phyloP scores from a whole-genome alignment of 2,113 vertebrate genomes.

The Macaca nemestrina region DNA sequence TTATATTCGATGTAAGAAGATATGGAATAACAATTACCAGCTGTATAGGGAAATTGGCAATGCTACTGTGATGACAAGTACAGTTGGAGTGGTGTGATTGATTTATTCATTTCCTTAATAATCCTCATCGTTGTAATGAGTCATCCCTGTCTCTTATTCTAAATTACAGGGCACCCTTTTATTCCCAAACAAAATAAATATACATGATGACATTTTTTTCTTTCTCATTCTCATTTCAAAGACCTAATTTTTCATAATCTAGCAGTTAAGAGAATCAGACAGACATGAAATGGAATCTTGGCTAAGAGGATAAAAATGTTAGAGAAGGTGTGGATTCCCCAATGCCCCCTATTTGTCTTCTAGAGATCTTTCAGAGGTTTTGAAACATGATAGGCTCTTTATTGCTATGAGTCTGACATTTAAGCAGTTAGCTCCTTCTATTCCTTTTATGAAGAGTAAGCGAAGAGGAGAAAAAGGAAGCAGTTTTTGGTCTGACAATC shows the following conservation, averaged over 20 bases:
- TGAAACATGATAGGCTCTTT: not conserved
- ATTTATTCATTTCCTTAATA: conserved; percentile 62
- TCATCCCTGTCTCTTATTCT: conserved; percentile 59
- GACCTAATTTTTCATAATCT: conserved; percentile 60
- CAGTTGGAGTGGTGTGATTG: conserved; percentile 7
- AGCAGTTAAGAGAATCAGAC: conserved; percentile 45
- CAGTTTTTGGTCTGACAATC: not conserved
- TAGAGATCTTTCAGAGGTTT: conserved; percentile 21
- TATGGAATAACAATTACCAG: not conserved
- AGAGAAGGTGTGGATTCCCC: not conserved
- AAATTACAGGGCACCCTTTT: conserved; percentile 52
- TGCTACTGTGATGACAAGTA: not conserved
- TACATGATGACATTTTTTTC: conserved; percentile 50
- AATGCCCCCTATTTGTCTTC: not conserved
- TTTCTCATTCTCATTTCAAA: conserved; percentile 57
- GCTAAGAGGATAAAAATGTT: not conserved
- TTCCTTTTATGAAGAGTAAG: conserved; percentile 3
- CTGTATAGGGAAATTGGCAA: conserved; percentile 12
- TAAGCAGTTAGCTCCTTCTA: conserved; percentile 2
- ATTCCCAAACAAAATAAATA: conserved; percentile 65
- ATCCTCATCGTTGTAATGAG: conserved; percentile 40
- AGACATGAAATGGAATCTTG: conserved; percentile 26
- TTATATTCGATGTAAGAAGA: conserved; percentile 41
- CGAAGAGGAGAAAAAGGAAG: not conserved
- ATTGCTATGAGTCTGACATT: not conserved